These are phyloP conservation scores for Lordiphosa clarofinis DNA, from an alignment of 1,140 invertebrate genomes.

Conservation along the genomic window DNA sequence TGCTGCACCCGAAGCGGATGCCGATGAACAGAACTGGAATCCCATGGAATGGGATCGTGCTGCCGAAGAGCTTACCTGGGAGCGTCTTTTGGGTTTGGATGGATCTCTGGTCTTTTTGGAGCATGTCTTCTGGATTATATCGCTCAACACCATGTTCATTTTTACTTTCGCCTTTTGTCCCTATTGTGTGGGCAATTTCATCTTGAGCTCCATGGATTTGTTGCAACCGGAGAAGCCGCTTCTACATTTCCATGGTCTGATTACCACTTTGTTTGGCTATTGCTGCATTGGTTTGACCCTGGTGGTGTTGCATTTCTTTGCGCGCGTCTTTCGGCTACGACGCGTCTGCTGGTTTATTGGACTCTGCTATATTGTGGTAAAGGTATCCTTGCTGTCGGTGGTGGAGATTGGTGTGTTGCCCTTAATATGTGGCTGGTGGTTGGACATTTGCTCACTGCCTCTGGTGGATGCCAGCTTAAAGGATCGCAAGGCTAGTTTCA, in stretches of 20 bases:
- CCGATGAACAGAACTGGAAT: slow-evolving; percentile 97
- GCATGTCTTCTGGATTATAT: slow-evolving; percentile 99
- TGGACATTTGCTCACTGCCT: slow-evolving; percentile 97
- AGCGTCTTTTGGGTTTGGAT: slow-evolving; percentile 96
- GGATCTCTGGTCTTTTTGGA: slow-evolving; percentile 98
- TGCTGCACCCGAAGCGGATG: slow-evolving; percentile 55
- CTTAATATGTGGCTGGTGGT: slow-evolving; percentile 98
- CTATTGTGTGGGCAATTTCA: slow-evolving; percentile 95
- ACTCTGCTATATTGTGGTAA: slow-evolving; percentile 98
- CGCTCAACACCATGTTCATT: slow-evolving; percentile 97
- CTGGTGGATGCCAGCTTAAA: slow-evolving; percentile 96
- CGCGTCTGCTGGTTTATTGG: slow-evolving; percentile 92
- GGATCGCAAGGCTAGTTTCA: slow-evolving; percentile 93
- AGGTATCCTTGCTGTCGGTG: slow-evolving; percentile 94
- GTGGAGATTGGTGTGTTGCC: slow-evolving; percentile 98
- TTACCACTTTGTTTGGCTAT: slow-evolving; percentile 97
- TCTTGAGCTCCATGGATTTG: slow-evolving; percentile 88
- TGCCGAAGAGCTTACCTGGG: slow-evolving; percentile 98
- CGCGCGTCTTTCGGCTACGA: slow-evolving; percentile 87
- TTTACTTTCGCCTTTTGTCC: slow-evolving; percentile 97
- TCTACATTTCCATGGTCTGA: slow-evolving; percentile 94
- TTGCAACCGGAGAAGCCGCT: slow-evolving; percentile 86
- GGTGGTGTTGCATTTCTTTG: slow-evolving; percentile 90
- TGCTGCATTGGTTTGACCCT: slow-evolving; percentile 92
- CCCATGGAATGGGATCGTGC: slow-evolving; percentile 99